Base-by-base conservation (phyloP, 2,797 vertebrate genomes). In the Acomys russatus region DNA sequence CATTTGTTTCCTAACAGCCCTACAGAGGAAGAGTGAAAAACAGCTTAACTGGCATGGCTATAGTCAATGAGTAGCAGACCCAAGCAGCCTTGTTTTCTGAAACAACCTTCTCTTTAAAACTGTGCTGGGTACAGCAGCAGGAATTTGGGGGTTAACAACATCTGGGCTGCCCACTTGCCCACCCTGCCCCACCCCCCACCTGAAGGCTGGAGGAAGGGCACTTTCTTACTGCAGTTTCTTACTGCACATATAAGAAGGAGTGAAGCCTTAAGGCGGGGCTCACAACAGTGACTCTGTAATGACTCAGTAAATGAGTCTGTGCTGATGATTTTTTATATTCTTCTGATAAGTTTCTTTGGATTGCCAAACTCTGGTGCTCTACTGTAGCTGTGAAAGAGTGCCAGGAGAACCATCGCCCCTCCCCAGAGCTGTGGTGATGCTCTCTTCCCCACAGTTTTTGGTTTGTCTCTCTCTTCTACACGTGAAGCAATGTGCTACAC, bases 291-390 rank as follows among this genome's bases (percentile, higher is more conserved):
- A 98, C 87, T 66, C 77, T 95, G 90, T 49, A 76, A 76, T 49
- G 38, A 44, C 93, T 97, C 90, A 97, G 97, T 97, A 97, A 44
- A 98, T 97, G 97, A 96, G 98, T 91, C 96, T 98, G 91, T 96
- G 59, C 90, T 98, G 97, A 98, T 89, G 76, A 93, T 94, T 91
- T 94, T 61, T 95, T 88, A 95, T 59, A 2, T 84, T 95, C 18
- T 51, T 83, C 88, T 94, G 96, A 93, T 93, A 96, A 93, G 92
- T 97, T 96, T 96, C 87, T 97, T 84, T 83, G 51, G 28, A 68
- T 98, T 98, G 91, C 90, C 87, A 93, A 96, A 97, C 95, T 96
- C 91, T 68, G 63, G 90, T 73, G 90, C 96, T 92, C 93, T 96
- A 95, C 95, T 97, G 96, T 91, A 96, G 97, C 96, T 97, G 89